These are phyloP conservation scores for Chaetoderma sp. DNA, from an alignment of 2,888 invertebrate species.

Conservation along the genomic window DNA sequence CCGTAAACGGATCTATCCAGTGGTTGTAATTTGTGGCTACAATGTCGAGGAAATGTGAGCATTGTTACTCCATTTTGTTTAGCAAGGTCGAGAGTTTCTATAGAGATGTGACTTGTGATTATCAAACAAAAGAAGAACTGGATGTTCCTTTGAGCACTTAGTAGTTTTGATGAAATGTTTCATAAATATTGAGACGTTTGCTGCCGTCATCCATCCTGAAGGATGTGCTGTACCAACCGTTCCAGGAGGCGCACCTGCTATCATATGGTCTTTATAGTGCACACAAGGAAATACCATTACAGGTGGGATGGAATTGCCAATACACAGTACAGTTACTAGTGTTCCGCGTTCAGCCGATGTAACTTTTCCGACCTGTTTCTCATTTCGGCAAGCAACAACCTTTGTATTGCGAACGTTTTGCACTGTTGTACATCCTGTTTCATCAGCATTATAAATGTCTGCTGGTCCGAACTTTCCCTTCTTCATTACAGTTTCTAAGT, in stretches of 20 bases:
- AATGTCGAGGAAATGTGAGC: conserved; percentile 63
- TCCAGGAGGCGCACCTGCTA: conserved; percentile 7
- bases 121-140: conserved; percentile 48
- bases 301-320: conserved; percentile 17
- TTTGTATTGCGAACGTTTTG: conserved; percentile 21
- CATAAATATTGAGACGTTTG: conserved; percentile 20
- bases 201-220: conserved; percentile 37
- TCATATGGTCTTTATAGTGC: conserved; percentile 11
- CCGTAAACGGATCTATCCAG: conserved; percentile 65
- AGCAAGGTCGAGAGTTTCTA: conserved; percentile 48
- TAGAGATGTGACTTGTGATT: conserved; percentile 52
- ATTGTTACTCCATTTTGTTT: conserved; percentile 62
- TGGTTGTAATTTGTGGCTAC: conserved; percentile 68
- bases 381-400: conserved; percentile 5
- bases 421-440: conserved; percentile 20
- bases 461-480: not conserved
- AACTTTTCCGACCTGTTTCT: conserved; percentile 5
- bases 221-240: conserved; percentile 11
- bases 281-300: conserved; percentile 22
- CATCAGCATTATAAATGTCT: conserved; percentile 11
- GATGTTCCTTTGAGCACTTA: conserved; percentile 42
- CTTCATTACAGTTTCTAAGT: conserved; percentile 17
- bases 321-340: conserved; percentile 9
- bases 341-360: conserved; percentile 20
- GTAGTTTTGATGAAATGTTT: conserved; percentile 49